Base-by-base conservation (phyloP, 2,797 vertebrate species). In the Orientallactaga sibirica region DNA sequence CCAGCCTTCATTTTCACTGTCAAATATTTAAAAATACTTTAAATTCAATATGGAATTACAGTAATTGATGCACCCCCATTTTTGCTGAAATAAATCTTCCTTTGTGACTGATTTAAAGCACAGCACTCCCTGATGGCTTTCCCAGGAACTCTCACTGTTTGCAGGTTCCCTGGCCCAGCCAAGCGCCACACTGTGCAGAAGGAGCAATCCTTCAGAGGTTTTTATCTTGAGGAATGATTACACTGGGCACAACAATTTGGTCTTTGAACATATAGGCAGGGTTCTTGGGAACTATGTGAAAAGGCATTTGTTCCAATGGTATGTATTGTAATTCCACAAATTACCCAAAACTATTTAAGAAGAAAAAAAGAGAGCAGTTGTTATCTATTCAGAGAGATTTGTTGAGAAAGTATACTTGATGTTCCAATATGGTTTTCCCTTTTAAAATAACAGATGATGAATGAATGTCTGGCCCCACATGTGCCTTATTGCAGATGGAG, bases 21-120 rank as follows among this genome's bases (percentile, higher is more conserved):
- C 66, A 84, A 84, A 81, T 93, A 84, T 52, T 92, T 79, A 37
- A 79, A 90, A 96, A 88, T 64, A 66, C 68, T 91, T 91, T 79
- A 92, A 95, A n/a, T 37, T 70, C 37, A 71, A 24, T 62, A 11
- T 78, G 76, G 41, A 74, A 79, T 90, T 86, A 88, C 58, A 37
- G 4, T 37, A 85, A 68, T 68, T 41, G 43, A 86, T 48, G 55
- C 1, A 68, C n/a, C 4, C 16, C 74, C 6, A 7, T 9, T 58
- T 58, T 58, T 58, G 55, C 55, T 58, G 16, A 58, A 58, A 58
- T 58, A 58, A 58, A 16, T 58, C 55, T 58, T 58, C 16, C 91
- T 90, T 83, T 75, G n/a, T 71, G 55, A 88, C 83, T 77, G 71
- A 92, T 66, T 92, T 70, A 29, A 82, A 84, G 73, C 41, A 29